A percentile compares a stretch with the other conserved stretches of the same genome.
phyloP scores from a whole-genome alignment of 2,797 vertebrate genomes.

The Spea hammondii region DNA sequence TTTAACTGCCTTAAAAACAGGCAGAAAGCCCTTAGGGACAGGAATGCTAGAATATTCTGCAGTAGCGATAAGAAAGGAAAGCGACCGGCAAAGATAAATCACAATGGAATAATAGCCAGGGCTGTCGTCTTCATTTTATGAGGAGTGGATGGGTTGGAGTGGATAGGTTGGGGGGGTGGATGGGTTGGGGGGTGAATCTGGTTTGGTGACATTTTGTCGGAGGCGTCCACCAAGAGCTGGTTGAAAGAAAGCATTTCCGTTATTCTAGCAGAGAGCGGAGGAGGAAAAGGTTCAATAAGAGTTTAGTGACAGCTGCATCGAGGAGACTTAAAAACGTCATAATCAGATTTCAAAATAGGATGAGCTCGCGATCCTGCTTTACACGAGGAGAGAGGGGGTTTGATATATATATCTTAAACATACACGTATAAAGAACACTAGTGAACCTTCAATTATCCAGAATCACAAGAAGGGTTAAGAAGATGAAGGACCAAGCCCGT shows the following conservation, averaged over 20 bases:
- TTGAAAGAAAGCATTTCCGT: slow-evolving; percentile 14
- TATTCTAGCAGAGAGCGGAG: not conserved
- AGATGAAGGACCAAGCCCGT: too few relatives aligned
- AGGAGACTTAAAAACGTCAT: slow-evolving; percentile 25
- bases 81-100: slow-evolving; percentile 1
- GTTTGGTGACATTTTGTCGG: slow-evolving; percentile 3
- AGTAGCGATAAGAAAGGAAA: slow-evolving; percentile 5
- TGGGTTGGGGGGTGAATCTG: not conserved
- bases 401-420: not conserved
- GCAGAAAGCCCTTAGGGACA: slow-evolving; percentile 13
- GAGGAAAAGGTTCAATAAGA: slow-evolving; percentile 1
- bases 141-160: not conserved
- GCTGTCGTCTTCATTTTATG: not conserved
- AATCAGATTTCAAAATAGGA: slow-evolving; percentile 41
- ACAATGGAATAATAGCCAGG: slow-evolving; percentile 3
- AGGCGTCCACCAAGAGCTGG: not conserved
- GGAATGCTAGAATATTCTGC: not conserved
- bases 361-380: slow-evolving; percentile 12
- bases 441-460: too few relatives aligned
- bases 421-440: too few relatives aligned
- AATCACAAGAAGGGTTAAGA: too few relatives aligned
- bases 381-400: not conserved
- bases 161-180: not conserved
- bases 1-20: slow-evolving; percentile 1
- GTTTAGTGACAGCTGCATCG: slow-evolving; percentile 38